A percentile compares a stretch with the other conserved stretches of the same genome.
Evolutionary conservation across 2,113 vertebrate genomes (phyloP).

Genomic region (Crocuta crocuta): DNA sequence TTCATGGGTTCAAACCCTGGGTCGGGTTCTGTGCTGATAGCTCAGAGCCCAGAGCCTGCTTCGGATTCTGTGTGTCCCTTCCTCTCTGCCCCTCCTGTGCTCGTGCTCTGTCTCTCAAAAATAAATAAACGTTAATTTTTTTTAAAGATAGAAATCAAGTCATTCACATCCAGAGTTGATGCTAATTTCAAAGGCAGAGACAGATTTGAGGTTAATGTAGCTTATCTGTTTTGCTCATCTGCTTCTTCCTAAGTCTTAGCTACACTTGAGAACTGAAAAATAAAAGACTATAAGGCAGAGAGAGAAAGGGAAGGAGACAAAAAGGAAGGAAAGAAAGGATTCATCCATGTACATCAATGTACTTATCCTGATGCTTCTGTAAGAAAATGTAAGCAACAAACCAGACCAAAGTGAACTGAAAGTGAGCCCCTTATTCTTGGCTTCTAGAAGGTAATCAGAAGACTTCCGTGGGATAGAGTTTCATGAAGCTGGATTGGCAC

Average conservation of each 20-base stretch:
- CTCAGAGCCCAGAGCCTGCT: too few relatives aligned
- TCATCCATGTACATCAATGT: background rate
- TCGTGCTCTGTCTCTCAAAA: too few relatives aligned
- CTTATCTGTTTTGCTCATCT: constrained; percentile 36
- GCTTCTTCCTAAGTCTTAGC: background rate
- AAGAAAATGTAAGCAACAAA: background rate
- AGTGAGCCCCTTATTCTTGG: background rate
- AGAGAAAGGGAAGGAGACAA: background rate
- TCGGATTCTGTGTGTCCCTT: too few relatives aligned
- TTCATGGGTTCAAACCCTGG: too few relatives aligned
- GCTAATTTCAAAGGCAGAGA: constrained; percentile 39
- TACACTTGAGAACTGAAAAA: background rate
- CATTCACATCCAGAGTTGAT: background rate
- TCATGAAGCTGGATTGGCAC: background rate
- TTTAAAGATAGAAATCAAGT: background rate
- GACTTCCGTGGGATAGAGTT: background rate
- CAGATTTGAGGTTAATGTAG: constrained; percentile 28
- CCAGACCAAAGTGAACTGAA: background rate
- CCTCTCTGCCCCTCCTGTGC: too few relatives aligned
- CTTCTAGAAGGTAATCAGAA: background rate
- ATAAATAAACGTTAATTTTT: too few relatives aligned
- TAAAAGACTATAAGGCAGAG: background rate
- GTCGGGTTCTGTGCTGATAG: too few relatives aligned
- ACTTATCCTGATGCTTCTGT: background rate
- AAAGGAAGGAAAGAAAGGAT: background rate